These are phyloP conservation scores for Thysanoteuthis rhombus DNA, from an alignment of 2,888 invertebrate genomes.

Conservation along the genomic window DNA sequence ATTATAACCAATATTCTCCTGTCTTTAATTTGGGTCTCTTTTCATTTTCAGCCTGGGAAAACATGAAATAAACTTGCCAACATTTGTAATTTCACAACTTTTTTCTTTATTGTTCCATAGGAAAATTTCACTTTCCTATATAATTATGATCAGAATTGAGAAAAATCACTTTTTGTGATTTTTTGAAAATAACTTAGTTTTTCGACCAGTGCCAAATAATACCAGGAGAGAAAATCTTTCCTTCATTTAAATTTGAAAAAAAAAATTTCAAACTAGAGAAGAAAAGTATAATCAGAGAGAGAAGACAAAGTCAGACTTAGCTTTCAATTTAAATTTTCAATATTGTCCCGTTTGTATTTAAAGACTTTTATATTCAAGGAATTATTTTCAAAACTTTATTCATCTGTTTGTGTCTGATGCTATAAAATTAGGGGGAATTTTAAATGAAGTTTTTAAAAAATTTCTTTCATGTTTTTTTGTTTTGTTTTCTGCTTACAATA, in stretches of 20 bases:
- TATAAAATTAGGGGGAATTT: background rate
- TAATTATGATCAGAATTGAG: background rate
- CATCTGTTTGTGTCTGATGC: background rate
- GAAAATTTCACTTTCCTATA: background rate
- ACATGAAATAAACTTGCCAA: background rate
- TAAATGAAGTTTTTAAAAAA: no score
- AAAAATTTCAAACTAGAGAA: background rate
- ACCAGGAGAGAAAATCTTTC: background rate
- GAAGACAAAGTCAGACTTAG: slow-evolving; percentile 12
- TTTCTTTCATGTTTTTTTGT: background rate
- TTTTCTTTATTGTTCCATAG: background rate
- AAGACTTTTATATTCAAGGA: background rate
- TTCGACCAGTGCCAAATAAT: background rate
- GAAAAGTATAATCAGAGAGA: background rate
- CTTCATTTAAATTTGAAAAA: background rate
- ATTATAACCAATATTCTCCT: background rate
- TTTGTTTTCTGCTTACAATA: background rate
- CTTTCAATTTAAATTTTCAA: background rate
- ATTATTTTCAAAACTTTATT: background rate
- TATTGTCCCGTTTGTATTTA: background rate
- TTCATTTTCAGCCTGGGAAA: background rate
- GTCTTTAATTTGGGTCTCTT: background rate
- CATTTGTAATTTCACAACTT: background rate
- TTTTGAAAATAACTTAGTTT: background rate
- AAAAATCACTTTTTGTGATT: background rate